Evolutionary conservation across 1,140 invertebrate species (phyloP).

Genomic region (Hydropsyche tenuis): DNA sequence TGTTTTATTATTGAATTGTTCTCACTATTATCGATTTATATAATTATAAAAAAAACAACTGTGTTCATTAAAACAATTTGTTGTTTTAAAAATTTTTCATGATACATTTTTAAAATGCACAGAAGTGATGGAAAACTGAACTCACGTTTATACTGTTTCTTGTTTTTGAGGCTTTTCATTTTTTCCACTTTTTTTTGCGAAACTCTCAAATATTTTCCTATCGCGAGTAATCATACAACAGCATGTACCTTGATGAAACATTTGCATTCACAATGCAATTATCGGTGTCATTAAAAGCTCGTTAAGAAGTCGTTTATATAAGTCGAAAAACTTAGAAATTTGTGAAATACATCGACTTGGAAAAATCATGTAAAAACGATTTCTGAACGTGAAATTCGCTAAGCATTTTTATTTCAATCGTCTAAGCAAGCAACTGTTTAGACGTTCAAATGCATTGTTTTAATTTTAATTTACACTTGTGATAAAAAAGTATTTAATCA

Average conservation of each 20-base stretch:
- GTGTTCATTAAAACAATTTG: slow-evolving; percentile 38
- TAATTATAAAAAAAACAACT: slow-evolving; percentile 14
- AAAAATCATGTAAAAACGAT: background rate
- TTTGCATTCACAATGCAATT: background rate
- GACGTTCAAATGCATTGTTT: no score
- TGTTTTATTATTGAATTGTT: slow-evolving; percentile 39
- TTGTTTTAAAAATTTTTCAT: slow-evolving; percentile 21
- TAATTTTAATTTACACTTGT: slow-evolving; percentile 1
- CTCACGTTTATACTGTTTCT: background rate
- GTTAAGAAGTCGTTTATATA: background rate
- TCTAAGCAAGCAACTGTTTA: no score
- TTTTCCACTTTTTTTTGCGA: background rate
- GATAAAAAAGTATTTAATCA: slow-evolving; percentile 31
- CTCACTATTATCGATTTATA: slow-evolving; percentile 20
- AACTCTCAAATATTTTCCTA: background rate
- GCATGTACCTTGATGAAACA: no score
- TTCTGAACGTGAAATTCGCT: background rate
- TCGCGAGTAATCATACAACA: no score
- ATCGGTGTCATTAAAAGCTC: background rate
- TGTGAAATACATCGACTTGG: no score
- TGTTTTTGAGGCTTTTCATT: background rate
- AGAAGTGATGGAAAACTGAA: background rate
- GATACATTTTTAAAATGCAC: slow-evolving; percentile 12
- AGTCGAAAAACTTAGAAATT: no score
- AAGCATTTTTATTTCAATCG: background rate